Base-by-base conservation (phyloP, 2,797 vertebrate genomes). In the Liasis olivaceus region DNA sequence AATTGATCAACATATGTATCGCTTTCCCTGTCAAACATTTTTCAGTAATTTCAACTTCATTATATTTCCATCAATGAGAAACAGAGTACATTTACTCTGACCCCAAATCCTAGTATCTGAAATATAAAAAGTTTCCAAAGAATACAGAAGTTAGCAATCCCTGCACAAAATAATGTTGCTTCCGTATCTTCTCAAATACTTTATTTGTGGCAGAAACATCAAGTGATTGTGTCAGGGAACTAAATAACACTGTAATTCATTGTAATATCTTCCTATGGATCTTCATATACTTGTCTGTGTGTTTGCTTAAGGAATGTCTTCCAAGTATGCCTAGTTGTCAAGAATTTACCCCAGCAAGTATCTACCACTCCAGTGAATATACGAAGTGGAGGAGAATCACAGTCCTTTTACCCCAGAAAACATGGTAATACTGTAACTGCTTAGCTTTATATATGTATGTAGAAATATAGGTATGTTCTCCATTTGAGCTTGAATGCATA, bases 261-360 rank as follows among this genome's bases (percentile, higher is more conserved):
- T 62, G 5, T 56, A 42, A 36, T 87, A 42, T 26, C 26, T 89
- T 86, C 26, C 13, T 63, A 9, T 88, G 95, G 89, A 95, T 86
- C 90, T 81, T 95, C 11, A 1, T 96, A 95, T 95, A 85, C 97
- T 90, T 88, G 92, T 94, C 5, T 28, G 42, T 89, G 17, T 81
- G 58, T n/a, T 64, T 15, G 36, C 15, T 95, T 89, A 94, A 99
- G 99, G 99, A 99, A 95, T 99, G 99, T 96, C 98, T 99, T 95
- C 99, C 99, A 64, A 99, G 99, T 93, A 99, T 99, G 99, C 99
- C 99, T 0, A 99, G 99, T 97, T 99, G 99, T 96, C 98, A 98
- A 77, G 99, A 99, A 97, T 99, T 99, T 94, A 99, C 99, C 62
- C 98, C 99, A 62, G 98, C 99, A 94, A 99, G 99, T 95, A 97